Base-by-base conservation (phyloP, 2,888 invertebrate genomes). In the Graphium colonna region DNA sequence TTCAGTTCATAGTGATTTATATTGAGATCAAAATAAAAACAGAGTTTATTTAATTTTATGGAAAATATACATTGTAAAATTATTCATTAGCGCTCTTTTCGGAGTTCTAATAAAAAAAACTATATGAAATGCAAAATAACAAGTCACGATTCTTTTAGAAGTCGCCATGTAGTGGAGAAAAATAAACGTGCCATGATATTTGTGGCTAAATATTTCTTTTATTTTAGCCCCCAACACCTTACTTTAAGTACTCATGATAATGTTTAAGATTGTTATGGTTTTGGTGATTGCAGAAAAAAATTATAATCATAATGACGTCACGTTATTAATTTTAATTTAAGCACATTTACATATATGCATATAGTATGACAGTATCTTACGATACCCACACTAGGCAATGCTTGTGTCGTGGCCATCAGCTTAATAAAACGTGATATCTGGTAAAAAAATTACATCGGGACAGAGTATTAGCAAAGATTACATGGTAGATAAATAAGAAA, bases 131-230 rank as follows among this genome's bases (percentile, higher is more conserved):
- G 82, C 85, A 88, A 89, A 86, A 82, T 88, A 89, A 88, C 86
- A 84, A 90, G 88, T 89, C 87, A 90, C 80, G 88, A 89, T 90
- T 90, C 89, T 88, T 89, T 90, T 90, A 90, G 90, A 88, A 86
- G 83, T 86, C 86, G 86, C 90, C 90, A 90, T 90, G 90, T 90
- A 90, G 90, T 90, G 90, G 88, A 90, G 87, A 90, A 87, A 86
- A 90, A 90, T 90, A 90, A 90, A 90, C 89, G 90, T 90, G 90
- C 90, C 90, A 90, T 90, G 89, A 89, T 89, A 89, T 89, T 89
- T 88, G 88, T 89, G 89, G 89, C 88, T 86, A 85, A 57, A 62
- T 52, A 41, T 56, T 69, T 75, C 71, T 79, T 84, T 84, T 71
- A 63, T 73, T 78, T 31, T 69, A 55, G 52, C 53, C 57, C 58